These are phyloP conservation scores for Avahi laniger DNA, from an alignment of 2,797 vertebrate genomes.

Conservation along the genomic window DNA sequence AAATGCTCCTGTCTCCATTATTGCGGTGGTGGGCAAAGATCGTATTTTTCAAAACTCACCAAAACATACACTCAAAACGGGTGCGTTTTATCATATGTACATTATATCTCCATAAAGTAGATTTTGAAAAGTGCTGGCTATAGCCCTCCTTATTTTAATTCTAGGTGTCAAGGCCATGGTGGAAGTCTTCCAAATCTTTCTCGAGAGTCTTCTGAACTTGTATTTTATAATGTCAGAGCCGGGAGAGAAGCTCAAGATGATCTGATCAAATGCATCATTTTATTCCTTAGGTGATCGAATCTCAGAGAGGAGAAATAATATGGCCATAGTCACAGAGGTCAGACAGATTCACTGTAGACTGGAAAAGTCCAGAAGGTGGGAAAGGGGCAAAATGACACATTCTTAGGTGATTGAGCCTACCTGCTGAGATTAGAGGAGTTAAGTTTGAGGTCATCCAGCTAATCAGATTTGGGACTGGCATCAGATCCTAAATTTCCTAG, in stretches of 20 bases:
- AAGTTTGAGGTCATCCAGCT: not conserved
- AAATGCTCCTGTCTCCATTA: not conserved
- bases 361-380: not conserved
- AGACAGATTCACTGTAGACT: not conserved
- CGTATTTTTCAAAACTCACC: not conserved
- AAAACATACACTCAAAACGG: not conserved
- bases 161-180: not conserved
- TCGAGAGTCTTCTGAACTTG: not conserved
- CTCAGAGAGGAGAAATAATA: not conserved
- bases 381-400: not conserved
- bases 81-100: not conserved
- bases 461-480: not conserved
- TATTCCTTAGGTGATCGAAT: not conserved
- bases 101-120: not conserved
- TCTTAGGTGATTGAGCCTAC: not conserved
- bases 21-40: not conserved
- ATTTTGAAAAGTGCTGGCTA: not conserved
- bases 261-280: not conserved
- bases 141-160: not conserved
- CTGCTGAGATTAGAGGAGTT: not conserved
- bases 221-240: not conserved
- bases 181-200: not conserved
- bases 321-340: not conserved
- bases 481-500: not conserved
- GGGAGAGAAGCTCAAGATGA: not conserved